These are phyloP conservation scores for Bufotes viridis DNA, from an alignment of 2,797 vertebrate genomes.

Conservation along the genomic window DNA sequence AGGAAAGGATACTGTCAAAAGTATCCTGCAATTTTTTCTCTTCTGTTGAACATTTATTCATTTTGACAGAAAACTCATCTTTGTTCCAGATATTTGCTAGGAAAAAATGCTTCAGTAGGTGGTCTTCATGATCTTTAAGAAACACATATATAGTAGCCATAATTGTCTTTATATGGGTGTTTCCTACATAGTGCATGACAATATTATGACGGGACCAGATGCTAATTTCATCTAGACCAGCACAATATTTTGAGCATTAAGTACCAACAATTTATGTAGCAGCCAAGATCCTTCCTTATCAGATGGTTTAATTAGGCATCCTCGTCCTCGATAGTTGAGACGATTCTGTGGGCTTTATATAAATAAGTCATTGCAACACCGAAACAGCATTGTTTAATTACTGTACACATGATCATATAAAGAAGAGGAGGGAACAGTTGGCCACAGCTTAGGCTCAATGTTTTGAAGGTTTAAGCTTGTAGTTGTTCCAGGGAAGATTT, in stretches of 20 bases:
- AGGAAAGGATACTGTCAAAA: neutral
- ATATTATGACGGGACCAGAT: neutral
- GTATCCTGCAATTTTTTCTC: neutral
- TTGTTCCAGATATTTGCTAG: neutral
- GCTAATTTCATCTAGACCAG: neutral
- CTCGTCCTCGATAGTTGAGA: no score
- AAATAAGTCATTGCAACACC: neutral
- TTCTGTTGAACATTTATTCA: neutral
- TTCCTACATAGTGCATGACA: neutral
- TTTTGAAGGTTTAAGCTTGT: constrained; percentile 41
- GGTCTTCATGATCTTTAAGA: constrained; percentile 12
- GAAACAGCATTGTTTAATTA: constrained; percentile 25
- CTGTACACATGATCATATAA: constrained; percentile 1
- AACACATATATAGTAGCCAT: constrained; percentile 10
- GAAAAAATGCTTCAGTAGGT: neutral
- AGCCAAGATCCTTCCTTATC: constrained; percentile 26
- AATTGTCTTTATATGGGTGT: neutral
- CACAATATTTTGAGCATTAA: constrained; percentile 13
- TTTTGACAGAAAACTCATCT: neutral
- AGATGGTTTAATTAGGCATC: neutral
- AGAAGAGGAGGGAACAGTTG: constrained; percentile 14
- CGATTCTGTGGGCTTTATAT: neutral
- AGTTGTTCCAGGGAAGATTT: constrained; percentile 31
- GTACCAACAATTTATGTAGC: neutral
- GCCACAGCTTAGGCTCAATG: neutral